These are phyloP conservation scores for Mystacides longicornis DNA, from an alignment of 2,888 invertebrate genomes.

Conservation along the genomic window DNA sequence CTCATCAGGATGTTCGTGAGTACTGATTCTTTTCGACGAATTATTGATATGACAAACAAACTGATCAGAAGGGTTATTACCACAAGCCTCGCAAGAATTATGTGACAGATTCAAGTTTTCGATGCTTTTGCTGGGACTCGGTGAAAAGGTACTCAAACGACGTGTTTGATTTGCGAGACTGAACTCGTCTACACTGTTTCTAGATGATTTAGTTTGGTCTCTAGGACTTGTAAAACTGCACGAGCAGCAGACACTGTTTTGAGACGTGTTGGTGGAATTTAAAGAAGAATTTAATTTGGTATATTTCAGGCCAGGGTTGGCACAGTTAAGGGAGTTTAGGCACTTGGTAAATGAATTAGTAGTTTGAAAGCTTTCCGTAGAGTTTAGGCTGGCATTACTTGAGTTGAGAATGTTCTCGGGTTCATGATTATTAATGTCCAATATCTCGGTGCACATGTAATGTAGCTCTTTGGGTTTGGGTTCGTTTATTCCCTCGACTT, in stretches of 20 bases:
- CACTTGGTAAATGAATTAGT: slow-evolving; percentile 34
- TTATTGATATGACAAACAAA: slow-evolving; percentile 44
- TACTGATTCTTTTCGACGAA: slow-evolving; percentile 11
- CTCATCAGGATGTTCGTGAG: slow-evolving; percentile 4
- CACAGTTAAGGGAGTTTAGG: slow-evolving; percentile 43
- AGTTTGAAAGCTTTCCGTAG: slow-evolving; percentile 29
- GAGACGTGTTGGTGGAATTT: slow-evolving; percentile 28
- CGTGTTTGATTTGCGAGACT: slow-evolving; percentile 6
- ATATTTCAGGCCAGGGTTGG: slow-evolving; percentile 39
- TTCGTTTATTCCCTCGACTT: slow-evolving; percentile 24
- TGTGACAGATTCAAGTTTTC: slow-evolving; percentile 7
- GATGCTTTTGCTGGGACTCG: slow-evolving; percentile 14
- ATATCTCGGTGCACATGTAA: slow-evolving; percentile 45
- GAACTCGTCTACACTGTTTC: slow-evolving; percentile 10
- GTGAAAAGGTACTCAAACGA: slow-evolving; percentile 20
- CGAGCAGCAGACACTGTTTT: slow-evolving; percentile 30
- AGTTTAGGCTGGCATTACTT: slow-evolving; percentile 25
- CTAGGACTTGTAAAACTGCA: slow-evolving; percentile 29
- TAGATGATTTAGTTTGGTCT: slow-evolving; percentile 6
- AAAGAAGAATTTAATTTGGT: slow-evolving; percentile 34
- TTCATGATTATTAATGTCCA: slow-evolving; percentile 33
- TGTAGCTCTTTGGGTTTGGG: slow-evolving; percentile 40
- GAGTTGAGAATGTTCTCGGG: slow-evolving; percentile 15
- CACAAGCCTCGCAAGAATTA: slow-evolving; percentile 4
- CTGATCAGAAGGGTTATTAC: slow-evolving; percentile 24